Base-by-base conservation (phyloP, 2,113 vertebrate genomes). In the Nematolebias whitei region DNA sequence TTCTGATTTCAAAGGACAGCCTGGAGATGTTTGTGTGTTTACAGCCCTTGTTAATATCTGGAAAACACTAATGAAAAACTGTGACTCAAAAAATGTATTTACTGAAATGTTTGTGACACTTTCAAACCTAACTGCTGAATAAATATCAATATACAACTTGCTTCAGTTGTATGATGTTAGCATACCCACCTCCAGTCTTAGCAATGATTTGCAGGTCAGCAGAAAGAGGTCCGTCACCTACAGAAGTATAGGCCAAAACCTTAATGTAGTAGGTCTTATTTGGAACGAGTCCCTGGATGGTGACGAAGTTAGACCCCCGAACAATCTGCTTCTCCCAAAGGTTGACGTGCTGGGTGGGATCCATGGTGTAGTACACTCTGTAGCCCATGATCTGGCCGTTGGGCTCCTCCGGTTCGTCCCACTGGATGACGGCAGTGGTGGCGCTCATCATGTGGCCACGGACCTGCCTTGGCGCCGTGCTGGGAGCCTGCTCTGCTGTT, bases 301-400 rank as follows among this genome's bases (percentile, higher is more conserved):
- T 99, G 51, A 96, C 96, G 83, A 97, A 96, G 62, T 97, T 96
- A 32, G 94, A 93, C 57, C 96, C 96, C 38, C 96, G 95, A 22
- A 99, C 96, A 52, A 98, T 99, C 85, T 98, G 96, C 69, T 99
- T 99, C 84, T 96, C 94, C 98, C 98, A 99, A 0, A 91, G 91
- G 89, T 98, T 98, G 78, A 98, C 96, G 0, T 97, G 95, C 16
- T 94, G 95, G 23, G 82, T 87, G 14, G 96, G 94, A 26, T 99
- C 96, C 93, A 95, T 95, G 22, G 96, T 99, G 56, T 96, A 99
- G 89, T 99, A 99, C 18, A 99, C 96, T 82, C 97, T 90, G 84
- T 99, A 99, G 24, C 97, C 98, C 84, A 96, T 96, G 79, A 99
- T 99, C 88, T 99, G 96, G 11, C 98, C 98, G 23, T 99, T 99